Percentiles rank a stretch among this genome's conserved stretches.
Conservation (phyloP, 2,797 vertebrate genomes). For the Cyclopterus lumpus region DNA sequence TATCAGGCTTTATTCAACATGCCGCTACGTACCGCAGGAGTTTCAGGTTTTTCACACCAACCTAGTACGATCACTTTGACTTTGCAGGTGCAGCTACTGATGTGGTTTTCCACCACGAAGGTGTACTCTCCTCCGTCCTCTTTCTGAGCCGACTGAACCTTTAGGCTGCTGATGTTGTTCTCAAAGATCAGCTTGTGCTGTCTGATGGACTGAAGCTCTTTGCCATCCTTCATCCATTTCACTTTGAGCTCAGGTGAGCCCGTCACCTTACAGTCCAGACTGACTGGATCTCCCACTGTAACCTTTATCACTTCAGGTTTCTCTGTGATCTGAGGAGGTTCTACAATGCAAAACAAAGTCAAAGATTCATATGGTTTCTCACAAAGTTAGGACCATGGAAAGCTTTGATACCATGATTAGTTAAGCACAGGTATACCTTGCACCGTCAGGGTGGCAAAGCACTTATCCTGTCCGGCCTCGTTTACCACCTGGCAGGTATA, state of each 20-base stretch:
- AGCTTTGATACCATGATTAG: not conserved
- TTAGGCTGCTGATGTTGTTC: conserved; percentile 93
- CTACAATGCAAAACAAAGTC: conserved; percentile 78
- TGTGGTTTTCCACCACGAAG: conserved; percentile 95
- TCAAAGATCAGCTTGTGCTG: conserved; percentile 94
- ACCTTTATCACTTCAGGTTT: conserved; percentile 93
- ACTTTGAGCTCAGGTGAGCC: conserved; percentile 95
- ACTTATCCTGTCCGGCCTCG: conserved; percentile 92
- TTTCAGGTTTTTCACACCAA: conserved; percentile 81
- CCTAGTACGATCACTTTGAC: conserved; percentile 92
- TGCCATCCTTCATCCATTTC: conserved; percentile 94
- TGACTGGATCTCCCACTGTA: conserved; percentile 93
- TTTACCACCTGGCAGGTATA: conserved; percentile 96
- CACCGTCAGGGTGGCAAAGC: conserved; percentile 91
- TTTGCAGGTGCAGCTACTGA: conserved; percentile 92
- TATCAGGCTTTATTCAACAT: conserved; percentile 19
- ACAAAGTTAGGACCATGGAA: not conserved
- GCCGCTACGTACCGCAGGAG: not conserved
- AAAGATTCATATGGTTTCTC: conserved; percentile 13
- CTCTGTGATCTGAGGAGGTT: conserved; percentile 94
- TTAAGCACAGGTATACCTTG: conserved; percentile 88
- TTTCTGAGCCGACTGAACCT: conserved; percentile 90
- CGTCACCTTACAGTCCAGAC: conserved; percentile 93
- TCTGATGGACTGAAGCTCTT: conserved; percentile 92
- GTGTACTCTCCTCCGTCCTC: conserved; percentile 92